Base-by-base conservation (phyloP, 2,113 vertebrate species). In the Abramis brama region DNA sequence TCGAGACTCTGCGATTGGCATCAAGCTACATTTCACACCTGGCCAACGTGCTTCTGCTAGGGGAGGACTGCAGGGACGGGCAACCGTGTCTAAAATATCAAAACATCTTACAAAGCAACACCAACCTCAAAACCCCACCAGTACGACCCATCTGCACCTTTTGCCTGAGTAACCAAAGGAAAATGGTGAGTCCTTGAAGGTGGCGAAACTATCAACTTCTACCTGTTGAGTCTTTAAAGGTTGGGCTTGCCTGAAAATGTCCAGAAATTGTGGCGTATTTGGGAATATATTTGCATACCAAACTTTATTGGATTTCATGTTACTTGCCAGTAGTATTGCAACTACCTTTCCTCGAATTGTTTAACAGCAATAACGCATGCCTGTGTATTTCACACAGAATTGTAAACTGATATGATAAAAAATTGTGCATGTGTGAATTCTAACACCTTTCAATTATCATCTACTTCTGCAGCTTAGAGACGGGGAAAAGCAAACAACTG, bases 1-100 rank as follows among this genome's bases (percentile, higher is more conserved):
- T 97, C 45, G 97, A 97, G 94, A 97, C 97, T 45, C 94, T 97
- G 90, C 96, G 97, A 80, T 91, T 97, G 92, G 97, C 96, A 23
- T 93, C 96, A 84, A 97, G 96, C 93, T 97, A 97, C 93, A 97
- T 97, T 93, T 93, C 96, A 0, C 97, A 97, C 93, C 94, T 97
- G 91, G 96, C 96, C 75, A 97, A 97, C 90, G 95, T 96, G 80
- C 92, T 96, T 86, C 91, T 96, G 82, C 89, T 95, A 70, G 95
- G 93, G 64, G 94, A 96, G 30, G 92, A 93, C 82, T 93, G 94
- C 86, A 86, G 90, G 47, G 95, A 93, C 52, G 94, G 92, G 10
- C 95, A 95, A 88, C 95, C 95, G 2, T 96, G 96, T 85, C 84
- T 95, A 60, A 93, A 93, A 57, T 96, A 95, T 86, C 94, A 92